phyloP scores from a whole-genome alignment of 2,113 vertebrate genomes.

The Myrmophylax atrothorax region DNA sequence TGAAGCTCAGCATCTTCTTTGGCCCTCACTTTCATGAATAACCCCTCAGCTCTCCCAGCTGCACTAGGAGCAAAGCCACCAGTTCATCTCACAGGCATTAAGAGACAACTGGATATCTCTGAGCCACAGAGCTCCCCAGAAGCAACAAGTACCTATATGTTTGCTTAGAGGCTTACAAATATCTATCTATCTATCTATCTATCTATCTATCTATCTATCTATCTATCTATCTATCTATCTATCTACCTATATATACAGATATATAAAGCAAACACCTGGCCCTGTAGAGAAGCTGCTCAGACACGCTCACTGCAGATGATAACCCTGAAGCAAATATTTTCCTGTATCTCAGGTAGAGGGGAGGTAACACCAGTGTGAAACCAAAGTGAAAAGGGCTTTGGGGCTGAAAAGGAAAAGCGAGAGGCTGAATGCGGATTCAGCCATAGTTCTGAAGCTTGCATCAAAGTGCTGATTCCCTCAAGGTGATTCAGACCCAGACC shows the following conservation, averaged over 20 bases:
- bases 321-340: constrained; percentile 39
- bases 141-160: neutral
- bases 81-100: neutral
- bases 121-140: neutral
- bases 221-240: no score
- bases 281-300: neutral
- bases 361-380: neutral
- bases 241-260: neutral
- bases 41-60: neutral
- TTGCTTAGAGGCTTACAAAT: neutral
- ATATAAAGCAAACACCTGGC: neutral
- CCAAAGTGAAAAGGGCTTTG: neutral
- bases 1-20: neutral
- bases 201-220: neutral
- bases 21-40: neutral
- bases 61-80: neutral
- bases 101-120: neutral
- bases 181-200: no score
- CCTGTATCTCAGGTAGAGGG: neutral
- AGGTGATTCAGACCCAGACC: neutral
- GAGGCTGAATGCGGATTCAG: neutral
- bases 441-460: neutral
- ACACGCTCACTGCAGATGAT: neutral
- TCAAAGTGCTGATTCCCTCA: neutral
- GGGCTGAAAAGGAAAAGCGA: neutral